These are phyloP conservation scores for Centruroides vittatus DNA, from an alignment of 1,140 invertebrate species.

Conservation along the genomic window DNA sequence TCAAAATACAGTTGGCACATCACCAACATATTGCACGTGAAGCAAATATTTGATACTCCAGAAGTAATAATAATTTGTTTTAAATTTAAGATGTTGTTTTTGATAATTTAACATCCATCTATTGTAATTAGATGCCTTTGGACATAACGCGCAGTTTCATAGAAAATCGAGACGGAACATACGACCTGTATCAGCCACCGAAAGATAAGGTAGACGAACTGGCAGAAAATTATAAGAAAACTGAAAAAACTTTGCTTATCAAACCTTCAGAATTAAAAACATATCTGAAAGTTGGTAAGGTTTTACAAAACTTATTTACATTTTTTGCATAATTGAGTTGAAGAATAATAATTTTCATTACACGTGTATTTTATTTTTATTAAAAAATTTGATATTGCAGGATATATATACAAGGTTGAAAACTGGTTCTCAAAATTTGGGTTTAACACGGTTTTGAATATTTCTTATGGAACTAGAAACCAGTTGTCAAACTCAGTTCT, in stretches of 20 bases:
- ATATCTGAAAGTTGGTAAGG: slow-evolving; percentile 53
- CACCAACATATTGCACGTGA: slow-evolving; percentile 53
- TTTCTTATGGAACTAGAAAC: too few species aligned
- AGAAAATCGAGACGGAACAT: slow-evolving; percentile 48
- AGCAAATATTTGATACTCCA: slow-evolving; percentile 58
- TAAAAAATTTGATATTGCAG: too few species aligned
- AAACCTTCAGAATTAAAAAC: slow-evolving; percentile 51
- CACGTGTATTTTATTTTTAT: too few species aligned
- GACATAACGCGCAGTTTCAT: slow-evolving; percentile 50
- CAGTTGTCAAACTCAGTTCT: too few species aligned
- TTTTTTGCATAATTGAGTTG: too few species aligned
- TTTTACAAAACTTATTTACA: background rate
- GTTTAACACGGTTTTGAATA: too few species aligned
- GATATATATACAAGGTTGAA: too few species aligned
- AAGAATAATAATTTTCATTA: too few species aligned
- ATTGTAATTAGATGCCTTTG: slow-evolving; percentile 38
- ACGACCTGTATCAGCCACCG: slow-evolving; percentile 40
- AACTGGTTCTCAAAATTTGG: too few species aligned
- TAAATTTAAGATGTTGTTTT: too few species aligned
- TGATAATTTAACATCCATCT: background rate
- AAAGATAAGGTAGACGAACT: slow-evolving; percentile 38
- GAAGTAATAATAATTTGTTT: slow-evolving; percentile 30
- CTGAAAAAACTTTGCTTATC: slow-evolving; percentile 38
- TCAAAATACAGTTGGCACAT: slow-evolving; percentile 61
- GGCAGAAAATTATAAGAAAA: slow-evolving; percentile 21